Base-by-base conservation (phyloP, 2,797 vertebrate species). In the Ctenopoma multispine region DNA sequence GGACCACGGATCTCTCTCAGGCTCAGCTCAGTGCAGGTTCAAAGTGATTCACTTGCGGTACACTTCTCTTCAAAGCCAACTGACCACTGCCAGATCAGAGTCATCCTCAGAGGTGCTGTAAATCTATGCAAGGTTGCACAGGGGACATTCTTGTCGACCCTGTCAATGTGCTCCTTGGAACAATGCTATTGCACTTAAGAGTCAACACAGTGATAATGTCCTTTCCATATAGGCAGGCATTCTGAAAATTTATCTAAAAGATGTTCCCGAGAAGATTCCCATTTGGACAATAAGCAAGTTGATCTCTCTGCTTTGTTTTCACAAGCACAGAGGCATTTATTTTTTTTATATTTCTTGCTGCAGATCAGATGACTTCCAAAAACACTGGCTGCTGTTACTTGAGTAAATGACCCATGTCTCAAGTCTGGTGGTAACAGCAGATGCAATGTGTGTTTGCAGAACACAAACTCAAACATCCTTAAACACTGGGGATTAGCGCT, bases 11-110 rank as follows among this genome's bases (percentile, higher is more conserved):
- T 76, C 69, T 90, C 89, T 87, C 91, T 69, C 70, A 85, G 86
- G 90, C 63, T 86, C 82, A 68, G 86, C 85, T 87, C 83, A 79
- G 81, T 46, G 66, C 87, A 83, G 87, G 92, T 93, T 95, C 93
- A 95, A 94, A 94, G 94, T 85, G 87, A 90, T 90, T 88, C 81
- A 85, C 89, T 89, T 58, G 75, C 77, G 72, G 88, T 79, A 84
- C 88, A 89, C 77, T 90, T 89, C 77, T 81, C 88, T 92, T 93
- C 88, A 93, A 94, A 94, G 88, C 85, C 84, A 88, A 89, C 75
- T 91, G 91, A 92, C 89, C 88, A 89, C 81, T 86, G 92, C 92
- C 91, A 93, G 92, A 93, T 92, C 89, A 90, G 88, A 92, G 79
- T 44, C 82, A 29, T 90, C 85, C 93, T 90, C 92, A 56, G 73